Conservation (phyloP, 1,140 invertebrate genomes). For the Drosophila elegans region DNA sequence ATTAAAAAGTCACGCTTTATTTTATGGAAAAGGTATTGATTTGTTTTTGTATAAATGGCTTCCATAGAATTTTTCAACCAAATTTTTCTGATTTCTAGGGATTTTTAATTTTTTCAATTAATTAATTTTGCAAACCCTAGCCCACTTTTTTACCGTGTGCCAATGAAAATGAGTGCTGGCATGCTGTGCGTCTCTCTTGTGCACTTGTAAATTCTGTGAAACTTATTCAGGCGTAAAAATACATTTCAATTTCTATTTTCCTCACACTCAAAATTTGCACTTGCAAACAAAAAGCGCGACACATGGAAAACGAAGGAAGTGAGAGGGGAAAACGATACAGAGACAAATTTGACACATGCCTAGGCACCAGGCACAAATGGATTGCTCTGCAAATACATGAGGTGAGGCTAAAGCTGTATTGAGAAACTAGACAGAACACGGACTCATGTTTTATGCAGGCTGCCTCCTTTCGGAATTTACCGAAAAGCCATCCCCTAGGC, state of each 20-base stretch:
- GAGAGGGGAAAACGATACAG: conserved; percentile 3
- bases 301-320: conserved; percentile 8
- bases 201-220: conserved; percentile 55
- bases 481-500: conserved; percentile 35
- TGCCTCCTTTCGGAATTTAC: conserved; percentile 15
- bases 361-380: conserved; percentile 58
- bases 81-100: too few relatives aligned
- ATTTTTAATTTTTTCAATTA: too few relatives aligned
- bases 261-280: conserved; percentile 13
- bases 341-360: conserved; percentile 77
- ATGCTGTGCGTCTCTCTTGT: conserved; percentile 22
- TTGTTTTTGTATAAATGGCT: too few relatives aligned
- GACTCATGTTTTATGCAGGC: conserved; percentile 73
- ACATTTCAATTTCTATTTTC: conserved; percentile 70
- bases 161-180: conserved; percentile 6
- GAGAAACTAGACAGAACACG: conserved; percentile 27
- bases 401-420: conserved; percentile 41
- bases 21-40: too few relatives aligned
- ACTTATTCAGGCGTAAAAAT: conserved; percentile 64
- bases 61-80: too few relatives aligned
- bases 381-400: conserved; percentile 52
- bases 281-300: conserved; percentile 50
- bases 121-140: too few relatives aligned
- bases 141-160: background rate
- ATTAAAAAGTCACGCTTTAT: too few relatives aligned